phyloP scores from a whole-genome alignment of 2,888 invertebrate genomes.

The Drosophila glabriapex region DNA sequence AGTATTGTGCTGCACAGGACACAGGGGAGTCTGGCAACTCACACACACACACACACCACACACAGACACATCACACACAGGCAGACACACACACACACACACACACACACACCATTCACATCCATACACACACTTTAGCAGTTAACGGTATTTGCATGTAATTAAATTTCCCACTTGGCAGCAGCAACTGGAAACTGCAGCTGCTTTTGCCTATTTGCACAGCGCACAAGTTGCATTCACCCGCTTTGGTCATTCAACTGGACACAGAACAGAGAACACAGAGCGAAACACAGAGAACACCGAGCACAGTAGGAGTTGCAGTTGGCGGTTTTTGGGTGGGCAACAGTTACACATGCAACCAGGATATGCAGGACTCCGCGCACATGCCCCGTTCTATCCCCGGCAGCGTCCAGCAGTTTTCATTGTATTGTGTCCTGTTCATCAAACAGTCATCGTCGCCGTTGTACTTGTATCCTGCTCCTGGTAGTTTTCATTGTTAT shows the following conservation, averaged over 20 bases:
- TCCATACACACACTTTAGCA: conserved; percentile 14
- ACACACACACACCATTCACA: neutral
- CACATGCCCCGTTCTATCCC: conserved; percentile 38
- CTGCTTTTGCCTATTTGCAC: conserved; percentile 67
- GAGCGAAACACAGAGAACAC: conserved; percentile 2
- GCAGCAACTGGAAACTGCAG: conserved; percentile 64
- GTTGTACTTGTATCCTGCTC: conserved; percentile 12
- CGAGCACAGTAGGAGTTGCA: conserved; percentile 2
- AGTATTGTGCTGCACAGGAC: conserved; percentile 35
- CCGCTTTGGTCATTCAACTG: conserved; percentile 55
- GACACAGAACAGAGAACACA: conserved; percentile 20
- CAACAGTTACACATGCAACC: conserved; percentile 35
- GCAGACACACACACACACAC: neutral
- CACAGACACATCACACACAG: neutral
- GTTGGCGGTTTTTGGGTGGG: conserved; percentile 8
- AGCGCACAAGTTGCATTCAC: conserved; percentile 38
- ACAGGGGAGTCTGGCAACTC: conserved; percentile 28
- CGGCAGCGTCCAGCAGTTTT: conserved; percentile 13
- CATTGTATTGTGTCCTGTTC: conserved; percentile 39
- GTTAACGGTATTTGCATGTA: conserved; percentile 82
- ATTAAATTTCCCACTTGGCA: conserved; percentile 80
- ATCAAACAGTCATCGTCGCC: conserved; percentile 45
- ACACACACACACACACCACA: neutral
- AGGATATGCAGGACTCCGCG: conserved; percentile 40
- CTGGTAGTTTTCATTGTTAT: conserved; percentile 19